Evolutionary conservation across 2,797 vertebrate species (phyloP).

Genomic region (Trematomus bernacchii): DNA sequence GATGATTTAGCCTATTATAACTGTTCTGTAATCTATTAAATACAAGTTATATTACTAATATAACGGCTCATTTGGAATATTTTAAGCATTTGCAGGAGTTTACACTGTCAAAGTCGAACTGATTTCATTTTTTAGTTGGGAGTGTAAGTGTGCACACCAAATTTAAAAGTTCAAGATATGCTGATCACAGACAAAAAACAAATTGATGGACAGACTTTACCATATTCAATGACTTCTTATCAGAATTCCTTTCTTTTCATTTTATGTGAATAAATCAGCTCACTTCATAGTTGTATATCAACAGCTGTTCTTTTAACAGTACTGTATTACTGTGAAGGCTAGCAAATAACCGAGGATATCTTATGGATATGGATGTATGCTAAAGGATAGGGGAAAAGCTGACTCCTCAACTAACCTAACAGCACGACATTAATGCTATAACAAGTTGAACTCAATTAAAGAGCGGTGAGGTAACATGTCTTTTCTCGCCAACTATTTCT

Average conservation of each 20-base stretch:
- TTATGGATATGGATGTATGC: neutral
- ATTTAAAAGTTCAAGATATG: neutral
- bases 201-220: neutral
- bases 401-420: neutral
- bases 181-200: neutral
- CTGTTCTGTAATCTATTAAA: conserved; percentile 4
- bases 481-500: conserved; percentile 39
- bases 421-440: conserved; percentile 7
- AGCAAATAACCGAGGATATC: neutral
- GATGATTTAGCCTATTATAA: neutral
- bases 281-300: neutral
- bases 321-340: neutral
- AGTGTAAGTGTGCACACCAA: neutral
- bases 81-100: neutral
- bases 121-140: neutral
- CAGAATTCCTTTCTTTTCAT: neutral
- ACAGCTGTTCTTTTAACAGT: neutral
- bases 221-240: neutral
- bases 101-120: neutral
- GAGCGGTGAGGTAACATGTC: neutral
- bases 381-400: neutral
- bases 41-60: neutral
- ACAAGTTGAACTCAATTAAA: conserved; percentile 6
- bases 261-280: neutral
- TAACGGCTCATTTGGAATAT: neutral